Base-by-base conservation (phyloP, 2,888 invertebrate genomes). In the Drosophila nigricruria region DNA sequence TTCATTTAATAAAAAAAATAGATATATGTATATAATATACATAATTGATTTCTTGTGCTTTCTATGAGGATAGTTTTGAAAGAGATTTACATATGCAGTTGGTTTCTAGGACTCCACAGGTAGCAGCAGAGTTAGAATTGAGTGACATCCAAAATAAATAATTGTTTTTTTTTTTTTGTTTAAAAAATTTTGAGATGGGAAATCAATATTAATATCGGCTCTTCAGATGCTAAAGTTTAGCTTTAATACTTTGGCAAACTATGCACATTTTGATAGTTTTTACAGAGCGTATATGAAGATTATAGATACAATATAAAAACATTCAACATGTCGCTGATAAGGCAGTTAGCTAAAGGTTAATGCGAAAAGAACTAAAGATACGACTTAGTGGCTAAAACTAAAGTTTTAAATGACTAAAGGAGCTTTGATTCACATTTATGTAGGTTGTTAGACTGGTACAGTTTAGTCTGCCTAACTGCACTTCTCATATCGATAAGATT, bases 341-440 rank as follows among this genome's bases (percentile, higher is more conserved):
- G 81, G 83, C 87, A 84, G 79, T 87, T 77, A 72, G 56, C 82
- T 85, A 85, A 68, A 45, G 64, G 72, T 71, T 84, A 77, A 56
- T 72, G 64, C 23, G 45, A 64, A 65, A 63, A 50, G 68, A 73
- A 71, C 72, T 87, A 83, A 64, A 69, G 42, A 59, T 78, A 84
- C 71, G 64, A 72, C 82, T 87, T 84, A 84, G 60, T 62, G 27
- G 32, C 70, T 87, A 87, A 50, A 87, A 73, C 87, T 82, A 87
- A 49, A 70, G 59, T 59, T 64, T 67, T 72, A 62, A 73, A 69
- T 64, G 65, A 77, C 76, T 86, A 86, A 89, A 86, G 87, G 89
- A 88, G 88, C 84, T 85, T 88, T 88, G 86, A 88, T 88, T 82
- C 75, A 79, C 79, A 72, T 77, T 88, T 82, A 49, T 60, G 53